Conservation (phyloP, 2,888 invertebrate species). For the Leucophenga montana region DNA sequence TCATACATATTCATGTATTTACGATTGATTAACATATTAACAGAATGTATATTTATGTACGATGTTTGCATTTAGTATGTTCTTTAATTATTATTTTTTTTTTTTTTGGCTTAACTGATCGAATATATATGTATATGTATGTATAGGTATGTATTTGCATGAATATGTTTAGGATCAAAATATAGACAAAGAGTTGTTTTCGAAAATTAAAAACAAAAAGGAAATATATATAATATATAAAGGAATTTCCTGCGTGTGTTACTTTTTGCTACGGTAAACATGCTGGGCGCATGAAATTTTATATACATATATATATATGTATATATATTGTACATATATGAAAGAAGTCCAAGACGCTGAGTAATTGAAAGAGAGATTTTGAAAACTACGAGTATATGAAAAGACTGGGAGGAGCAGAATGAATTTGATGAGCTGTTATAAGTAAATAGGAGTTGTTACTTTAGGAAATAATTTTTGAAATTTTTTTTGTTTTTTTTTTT, state of each 20-base stretch:
- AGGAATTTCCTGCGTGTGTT: constrained; percentile 29
- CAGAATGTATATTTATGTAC: constrained; percentile 28
- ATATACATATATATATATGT: background rate
- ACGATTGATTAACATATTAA: constrained; percentile 42
- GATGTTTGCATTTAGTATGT: background rate
- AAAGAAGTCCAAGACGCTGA: background rate
- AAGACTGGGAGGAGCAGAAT: constrained; percentile 6
- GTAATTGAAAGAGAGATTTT: constrained; percentile 20
- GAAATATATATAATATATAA: constrained; percentile 32
- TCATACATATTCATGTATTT: constrained; percentile 48
- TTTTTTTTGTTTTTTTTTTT: no score
- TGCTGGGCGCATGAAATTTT: no score
- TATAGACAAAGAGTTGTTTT: constrained; percentile 42
- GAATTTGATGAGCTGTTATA: no score
- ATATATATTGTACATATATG: no score
- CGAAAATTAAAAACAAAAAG: constrained; percentile 23
- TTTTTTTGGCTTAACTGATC: background rate
- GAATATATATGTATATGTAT: background rate
- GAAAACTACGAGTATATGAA: background rate
- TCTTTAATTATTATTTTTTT: no score
- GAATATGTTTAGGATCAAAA: constrained; percentile 34
- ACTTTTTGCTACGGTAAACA: constrained; percentile 1
- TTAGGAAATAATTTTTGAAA: background rate
- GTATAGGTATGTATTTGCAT: constrained; percentile 31
- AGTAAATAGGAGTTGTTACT: background rate